Conservation (phyloP, 2,113 vertebrate genomes). For the Lutjanus erythropterus region DNA sequence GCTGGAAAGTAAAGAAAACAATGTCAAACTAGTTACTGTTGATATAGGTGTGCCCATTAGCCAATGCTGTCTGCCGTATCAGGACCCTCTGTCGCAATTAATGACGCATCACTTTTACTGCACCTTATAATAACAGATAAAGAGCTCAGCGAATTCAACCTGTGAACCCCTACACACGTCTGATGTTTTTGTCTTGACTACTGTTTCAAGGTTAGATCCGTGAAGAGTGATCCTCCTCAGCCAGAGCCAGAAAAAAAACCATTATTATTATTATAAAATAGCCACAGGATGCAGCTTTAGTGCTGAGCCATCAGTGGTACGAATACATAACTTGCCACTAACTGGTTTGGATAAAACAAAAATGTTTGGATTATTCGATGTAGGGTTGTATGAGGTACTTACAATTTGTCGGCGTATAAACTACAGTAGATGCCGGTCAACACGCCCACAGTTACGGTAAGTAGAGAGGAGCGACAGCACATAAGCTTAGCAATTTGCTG, state of each 20-base stretch:
- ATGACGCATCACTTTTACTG: background rate
- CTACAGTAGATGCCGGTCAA: too few relatives aligned
- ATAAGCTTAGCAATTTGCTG: too few relatives aligned
- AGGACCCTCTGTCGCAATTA: constrained; percentile 1
- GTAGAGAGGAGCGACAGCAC: too few relatives aligned
- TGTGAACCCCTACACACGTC: background rate
- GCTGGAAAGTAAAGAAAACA: constrained; percentile 6
- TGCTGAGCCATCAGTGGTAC: background rate
- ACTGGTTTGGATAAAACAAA: background rate
- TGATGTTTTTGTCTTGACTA: too few relatives aligned
- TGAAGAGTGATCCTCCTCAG: background rate
- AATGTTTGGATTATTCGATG: too few relatives aligned
- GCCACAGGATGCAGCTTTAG: too few relatives aligned
- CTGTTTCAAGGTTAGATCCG: background rate
- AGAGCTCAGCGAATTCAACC: constrained; percentile 1
- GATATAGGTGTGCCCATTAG: background rate
- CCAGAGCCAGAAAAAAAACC: background rate
- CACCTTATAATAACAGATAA: background rate
- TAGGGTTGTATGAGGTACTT: too few relatives aligned
- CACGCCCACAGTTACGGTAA: too few relatives aligned
- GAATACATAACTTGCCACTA: background rate
- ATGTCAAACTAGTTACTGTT: background rate
- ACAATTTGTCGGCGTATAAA: too few relatives aligned
- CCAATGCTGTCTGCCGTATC: background rate
- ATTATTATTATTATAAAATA: background rate